Evolutionary conservation across 2,888 invertebrate species (phyloP), one percentile per base, ranked within the genome.

Genomic region (Abscondita cerata): DNA sequence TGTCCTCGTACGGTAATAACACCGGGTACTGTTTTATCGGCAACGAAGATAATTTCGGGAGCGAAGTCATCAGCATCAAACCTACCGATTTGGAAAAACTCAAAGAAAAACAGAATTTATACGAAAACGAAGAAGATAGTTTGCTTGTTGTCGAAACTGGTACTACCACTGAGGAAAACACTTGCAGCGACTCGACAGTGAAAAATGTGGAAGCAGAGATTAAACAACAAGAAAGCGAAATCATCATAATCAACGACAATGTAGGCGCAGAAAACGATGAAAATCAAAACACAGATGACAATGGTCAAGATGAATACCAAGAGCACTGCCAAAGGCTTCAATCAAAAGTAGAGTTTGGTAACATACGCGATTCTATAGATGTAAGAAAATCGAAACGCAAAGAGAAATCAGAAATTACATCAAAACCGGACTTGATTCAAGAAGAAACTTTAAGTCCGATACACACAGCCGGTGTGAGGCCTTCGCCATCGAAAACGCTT

Each of bases 311-410:
- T 31, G 79, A 80, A 58, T 86, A 84, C 69, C 82, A 86, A 65
- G 87, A 88, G 62, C 89, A 89, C 70, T 87, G 89, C 20, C 85
- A 87, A 59, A 82, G 87, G 46, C 75, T 89, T 33, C 87, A 89
- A 73, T 87, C 87, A 15, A 85, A 88, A 75, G 85, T 88, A 1
- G 89, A 90, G 70, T 90, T 90, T 69, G 86, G 87, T 63, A 89
- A 88, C 70, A 88, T 85, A 0, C 83, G 86, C 64, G 89, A 89
- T 76, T 89, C 89, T 0, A 85, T 89, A 57, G 89, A 89, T 72
- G 80, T 87, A 1, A 81, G 87, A 61, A 88, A 88, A 72, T 84
- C 84, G 8, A 81, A 84, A 67, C 80, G 83, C 46, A 79, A 76
- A 58, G 81, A 78, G 57, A 76, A 73, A 60, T 48, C 68, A 0